Percentiles rank a stretch among this genome's conserved stretches.
Evolutionary conservation across 2,113 vertebrate species (phyloP).

Genomic region (Bufo gargarizans): DNA sequence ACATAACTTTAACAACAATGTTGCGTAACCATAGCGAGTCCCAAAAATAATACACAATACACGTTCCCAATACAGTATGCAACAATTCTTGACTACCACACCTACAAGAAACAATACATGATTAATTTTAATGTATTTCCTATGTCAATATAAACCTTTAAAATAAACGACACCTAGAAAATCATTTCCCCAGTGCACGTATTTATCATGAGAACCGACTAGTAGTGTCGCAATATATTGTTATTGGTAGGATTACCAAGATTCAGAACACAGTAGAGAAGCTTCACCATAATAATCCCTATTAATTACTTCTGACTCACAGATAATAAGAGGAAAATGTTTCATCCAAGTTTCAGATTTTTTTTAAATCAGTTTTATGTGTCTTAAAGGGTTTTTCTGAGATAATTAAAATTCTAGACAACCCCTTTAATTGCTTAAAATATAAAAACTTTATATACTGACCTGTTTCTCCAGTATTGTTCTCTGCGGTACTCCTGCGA

Average conservation of each 20-base stretch:
- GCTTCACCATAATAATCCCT: neutral
- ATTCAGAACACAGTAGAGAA: neutral
- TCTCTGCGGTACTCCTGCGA: no score
- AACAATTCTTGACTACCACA: conserved; percentile 8
- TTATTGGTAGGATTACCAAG: neutral
- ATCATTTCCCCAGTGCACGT: neutral
- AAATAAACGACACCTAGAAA: conserved; percentile 22
- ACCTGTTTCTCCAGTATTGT: no score
- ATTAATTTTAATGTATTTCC: conserved; percentile 8
- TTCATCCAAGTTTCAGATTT: no score
- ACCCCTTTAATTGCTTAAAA: no score
- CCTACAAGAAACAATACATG: conserved; percentile 33
- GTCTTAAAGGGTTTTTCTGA: no score
- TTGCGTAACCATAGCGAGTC: conserved; percentile 25
- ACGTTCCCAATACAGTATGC: conserved; percentile 45
- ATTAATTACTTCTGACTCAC: conserved; percentile 16
- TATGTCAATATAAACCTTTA: neutral
- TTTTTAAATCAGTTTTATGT: no score
- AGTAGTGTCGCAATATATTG: neutral
- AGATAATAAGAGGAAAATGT: neutral
- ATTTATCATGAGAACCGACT: conserved; percentile 3
- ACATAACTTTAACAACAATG: conserved; percentile 18
- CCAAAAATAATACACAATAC: conserved; percentile 39
- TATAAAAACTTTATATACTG: no score
- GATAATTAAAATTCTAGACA: no score